Conservation (phyloP, 2,888 invertebrate species). For the Terebella lapidaria region DNA sequence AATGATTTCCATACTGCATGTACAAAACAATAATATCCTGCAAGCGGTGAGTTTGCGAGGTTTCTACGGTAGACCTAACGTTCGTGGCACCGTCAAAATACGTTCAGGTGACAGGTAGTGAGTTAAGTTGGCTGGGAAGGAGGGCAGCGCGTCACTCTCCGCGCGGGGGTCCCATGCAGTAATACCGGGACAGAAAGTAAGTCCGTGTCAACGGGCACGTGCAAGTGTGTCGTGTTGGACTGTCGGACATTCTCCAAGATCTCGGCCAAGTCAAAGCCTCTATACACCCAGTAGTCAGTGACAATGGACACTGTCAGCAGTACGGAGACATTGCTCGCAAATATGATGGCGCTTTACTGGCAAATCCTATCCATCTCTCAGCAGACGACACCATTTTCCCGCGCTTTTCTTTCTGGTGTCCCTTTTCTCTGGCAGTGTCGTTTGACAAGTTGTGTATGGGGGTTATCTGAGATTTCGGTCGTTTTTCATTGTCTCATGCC, state of each 20-base stretch:
- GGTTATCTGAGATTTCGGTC: too few relatives aligned
- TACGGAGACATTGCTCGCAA: slow-evolving; percentile 38
- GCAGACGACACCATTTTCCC: too few relatives aligned
- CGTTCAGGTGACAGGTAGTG: slow-evolving; percentile 8
- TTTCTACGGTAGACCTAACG: background rate
- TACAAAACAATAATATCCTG: slow-evolving; percentile 28
- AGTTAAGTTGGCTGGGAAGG: too few relatives aligned
- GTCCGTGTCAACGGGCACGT: slow-evolving; percentile 31
- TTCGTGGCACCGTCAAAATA: slow-evolving; percentile 1
- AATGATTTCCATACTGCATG: slow-evolving; percentile 38
- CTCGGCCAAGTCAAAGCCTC: slow-evolving; percentile 29
- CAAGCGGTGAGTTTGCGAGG: background rate
- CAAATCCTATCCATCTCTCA: slow-evolving; percentile 29
- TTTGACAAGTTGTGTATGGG: too few relatives aligned
- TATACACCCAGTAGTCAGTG: slow-evolving; percentile 45
- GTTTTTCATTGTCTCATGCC: too few relatives aligned
- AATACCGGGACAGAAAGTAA: slow-evolving; percentile 29
- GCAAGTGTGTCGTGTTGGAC: slow-evolving; percentile 24
- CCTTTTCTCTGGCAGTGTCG: too few relatives aligned
- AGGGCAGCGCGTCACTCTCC: slow-evolving; percentile 10
- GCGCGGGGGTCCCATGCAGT: background rate
- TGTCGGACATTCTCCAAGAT: slow-evolving; percentile 22
- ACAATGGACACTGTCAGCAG: slow-evolving; percentile 35
- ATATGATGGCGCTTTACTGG: slow-evolving; percentile 39
- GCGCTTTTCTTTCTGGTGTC: too few relatives aligned